Evolutionary conservation across 1,140 invertebrate species (phyloP), one percentile per base, ranked within the genome.

Genomic region (Hyphantria cunea): DNA sequence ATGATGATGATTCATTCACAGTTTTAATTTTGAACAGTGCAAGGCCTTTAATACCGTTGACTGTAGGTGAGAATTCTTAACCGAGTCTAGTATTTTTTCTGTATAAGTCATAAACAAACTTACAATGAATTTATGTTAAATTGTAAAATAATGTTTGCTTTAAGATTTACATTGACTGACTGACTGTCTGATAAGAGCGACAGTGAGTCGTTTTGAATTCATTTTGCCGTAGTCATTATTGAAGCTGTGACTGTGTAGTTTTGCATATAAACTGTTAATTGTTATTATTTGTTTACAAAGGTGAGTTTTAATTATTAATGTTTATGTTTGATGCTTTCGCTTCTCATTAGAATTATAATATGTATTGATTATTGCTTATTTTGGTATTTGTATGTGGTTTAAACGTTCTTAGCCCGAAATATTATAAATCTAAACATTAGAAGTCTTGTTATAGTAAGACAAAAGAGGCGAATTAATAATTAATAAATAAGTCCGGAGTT

Each of bases 181-280:
- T 25, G 17, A 1, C 17, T 39, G 37, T 7, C 8, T 39, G 37
- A 39, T 39, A 39, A 39, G 37, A 39, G 37, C n/a, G 37, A 39
- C n/a, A 39, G 37, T 39, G 37, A 39, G 7, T 34, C 8, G 37
- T 39, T 39, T 39, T 7, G 37, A 39, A 2, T 39, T 7, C 37
- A 39, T 39, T 55, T 45, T 55, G 7, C 32, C n/a, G 31, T 13
- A 50, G 12, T 33, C n/a, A 11, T 45, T 45, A 44, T 44, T 45
- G 25, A 44, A 8, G 17, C 10, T 44, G 12, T 55, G n/a, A 14
- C 7, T 32, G 39, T 55, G 53, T 45, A 44, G 41, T 55, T 39
- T 33, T 44, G 13, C 25, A 39, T 55, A 45, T 33, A 7, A 11
- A 32, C 33, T 45, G 31, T 6, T 32, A 39, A 9, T 32, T 33